Base-by-base conservation (phyloP, 2,113 vertebrate genomes). In the Arenaria interpres region DNA sequence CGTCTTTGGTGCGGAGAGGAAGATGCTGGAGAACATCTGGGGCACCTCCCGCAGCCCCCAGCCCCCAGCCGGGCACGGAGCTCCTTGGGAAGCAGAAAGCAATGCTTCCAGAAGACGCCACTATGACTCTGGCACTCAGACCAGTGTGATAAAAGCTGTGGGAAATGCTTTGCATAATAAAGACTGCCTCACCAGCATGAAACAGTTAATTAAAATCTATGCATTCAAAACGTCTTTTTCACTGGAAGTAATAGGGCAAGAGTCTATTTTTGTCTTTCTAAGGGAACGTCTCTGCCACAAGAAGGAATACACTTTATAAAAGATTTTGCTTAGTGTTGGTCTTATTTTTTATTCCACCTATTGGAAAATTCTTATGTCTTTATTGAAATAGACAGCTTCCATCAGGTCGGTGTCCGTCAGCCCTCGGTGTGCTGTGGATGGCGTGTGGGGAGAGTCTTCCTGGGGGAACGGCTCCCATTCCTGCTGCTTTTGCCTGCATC, bases 21-120 rank as follows among this genome's bases (percentile, higher is more conserved):
- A 15, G 39, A 7, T 9, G 0, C 1, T n/a, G n/a, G 27, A 77
- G 56, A 37, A 20, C 0, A 0, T 12, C 32, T 45, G 81, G 32
- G 16, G 20, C 43, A 33, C 46, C 25, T n/a, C 53, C 21, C 2
- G 4, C 21, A 56, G 51, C 66, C n/a, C 41, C n/a, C 3, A 4
- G 22, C 66, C n/a, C 46, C 32, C 3, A 3, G 22, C 5, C 0
- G 11, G 43, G 48, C 4, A 4, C 1, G 22, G 30, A 66, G 46
- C 37, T 9, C 16, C 23, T 51, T 24, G 32, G 46, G 35, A 45
- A 68, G 33, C 21, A 76, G 22, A 24, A 32, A 43, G 8, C 17
- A 63, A 8, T 41, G 4, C 2, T 35, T 51, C 45, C 33, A 60
- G 78, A 33, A 57, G 28, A 64, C 14, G 24, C 10, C 23, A 14